These are phyloP conservation scores for Lordiphosa mommai DNA, from an alignment of 1,140 invertebrate genomes.

Conservation along the genomic window DNA sequence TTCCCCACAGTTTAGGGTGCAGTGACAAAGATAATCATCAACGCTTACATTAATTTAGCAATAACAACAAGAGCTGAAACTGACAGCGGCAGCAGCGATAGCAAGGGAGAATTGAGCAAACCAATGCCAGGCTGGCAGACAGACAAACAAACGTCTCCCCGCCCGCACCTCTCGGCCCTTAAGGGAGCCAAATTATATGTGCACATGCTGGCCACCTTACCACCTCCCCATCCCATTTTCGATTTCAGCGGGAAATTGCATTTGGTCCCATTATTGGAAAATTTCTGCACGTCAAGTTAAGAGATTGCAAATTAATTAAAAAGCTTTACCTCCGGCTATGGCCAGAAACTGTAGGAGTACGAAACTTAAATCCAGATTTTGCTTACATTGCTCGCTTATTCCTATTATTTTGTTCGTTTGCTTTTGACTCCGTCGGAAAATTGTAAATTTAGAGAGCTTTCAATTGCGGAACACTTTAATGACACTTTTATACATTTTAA, in stretches of 20 bases:
- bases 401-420: no score
- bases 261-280: constrained; percentile 66
- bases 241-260: constrained; percentile 59
- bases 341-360: neutral
- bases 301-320: constrained; percentile 70
- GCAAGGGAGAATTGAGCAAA: neutral
- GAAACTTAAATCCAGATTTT: neutral
- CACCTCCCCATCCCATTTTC: constrained; percentile 4
- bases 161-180: no score
- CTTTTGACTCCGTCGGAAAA: constrained; percentile 1
- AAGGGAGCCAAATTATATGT: constrained; percentile 19
- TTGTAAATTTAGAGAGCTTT: neutral
- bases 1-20: constrained; percentile 20
- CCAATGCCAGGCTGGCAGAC: constrained; percentile 4
- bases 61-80: constrained; percentile 55
- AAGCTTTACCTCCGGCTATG: constrained; percentile 18
- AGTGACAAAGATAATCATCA: constrained; percentile 46
- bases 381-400: no score
- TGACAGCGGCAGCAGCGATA: neutral
- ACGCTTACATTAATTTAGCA: constrained; percentile 67
- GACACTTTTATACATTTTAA: constrained; percentile 2
- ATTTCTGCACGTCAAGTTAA: constrained; percentile 43
- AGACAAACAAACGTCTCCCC: constrained; percentile 24
- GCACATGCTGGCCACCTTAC: constrained; percentile 20
- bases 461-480: neutral